Percentiles rank a stretch among this genome's conserved stretches.
phyloP scores from a whole-genome alignment of 2,888 invertebrate genomes.

The Himalopsyche kuldschensis region DNA sequence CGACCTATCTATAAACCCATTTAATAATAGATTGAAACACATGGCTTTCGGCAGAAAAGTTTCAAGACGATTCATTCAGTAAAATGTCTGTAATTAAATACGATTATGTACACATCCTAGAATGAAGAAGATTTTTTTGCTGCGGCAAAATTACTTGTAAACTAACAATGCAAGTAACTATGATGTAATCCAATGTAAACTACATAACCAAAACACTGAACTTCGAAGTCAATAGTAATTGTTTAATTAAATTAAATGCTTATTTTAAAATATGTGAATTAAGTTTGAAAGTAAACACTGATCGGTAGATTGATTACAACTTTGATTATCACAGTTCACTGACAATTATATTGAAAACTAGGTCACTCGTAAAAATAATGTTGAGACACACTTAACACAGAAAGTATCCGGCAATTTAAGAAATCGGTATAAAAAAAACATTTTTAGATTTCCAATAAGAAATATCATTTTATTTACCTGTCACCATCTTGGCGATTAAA shows the following conservation, averaged over 20 bases:
- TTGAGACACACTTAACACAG: neutral
- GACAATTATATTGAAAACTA: neutral
- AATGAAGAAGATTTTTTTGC: neutral
- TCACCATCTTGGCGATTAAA: constrained; percentile 23
- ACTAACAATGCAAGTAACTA: neutral
- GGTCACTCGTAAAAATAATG: neutral
- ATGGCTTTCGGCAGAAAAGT: neutral
- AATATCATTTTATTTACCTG: constrained; percentile 14
- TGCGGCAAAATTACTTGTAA: neutral
- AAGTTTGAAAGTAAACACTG: neutral
- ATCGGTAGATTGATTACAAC: neutral
- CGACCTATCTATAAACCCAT: constrained; percentile 1
- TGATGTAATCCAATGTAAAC: neutral
- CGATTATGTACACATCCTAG: neutral
- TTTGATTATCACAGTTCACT: neutral
- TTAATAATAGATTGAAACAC: constrained; percentile 12
- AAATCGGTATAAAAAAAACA: neutral
- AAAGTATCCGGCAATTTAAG: neutral
- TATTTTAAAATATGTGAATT: neutral
- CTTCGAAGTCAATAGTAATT: neutral
- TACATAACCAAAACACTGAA: neutral
- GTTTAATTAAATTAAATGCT: neutral
- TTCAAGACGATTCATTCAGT: neutral
- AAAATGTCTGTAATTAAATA: neutral
- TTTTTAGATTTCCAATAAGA: neutral